phyloP scores from a whole-genome alignment of 2,797 vertebrate species.

The Hyperoplus lanceolatus region DNA sequence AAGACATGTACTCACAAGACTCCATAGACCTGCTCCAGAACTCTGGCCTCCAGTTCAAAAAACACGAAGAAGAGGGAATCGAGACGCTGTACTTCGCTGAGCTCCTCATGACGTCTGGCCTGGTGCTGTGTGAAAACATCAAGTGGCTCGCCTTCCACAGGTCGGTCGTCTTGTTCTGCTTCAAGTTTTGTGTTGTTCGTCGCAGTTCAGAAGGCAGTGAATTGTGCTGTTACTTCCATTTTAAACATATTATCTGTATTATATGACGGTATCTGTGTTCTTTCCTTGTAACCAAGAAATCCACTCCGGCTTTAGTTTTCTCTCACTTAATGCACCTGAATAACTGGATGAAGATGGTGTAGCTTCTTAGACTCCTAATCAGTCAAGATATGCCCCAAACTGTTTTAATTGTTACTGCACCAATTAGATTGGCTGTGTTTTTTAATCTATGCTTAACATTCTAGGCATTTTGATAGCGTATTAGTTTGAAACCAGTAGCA shows the following conservation, averaged over 20 bases:
- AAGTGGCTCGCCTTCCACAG: conserved; percentile 99
- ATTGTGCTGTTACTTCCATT: not conserved
- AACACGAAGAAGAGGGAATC: conserved; percentile 97
- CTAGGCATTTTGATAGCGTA: not conserved
- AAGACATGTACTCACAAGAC: conserved; percentile 99
- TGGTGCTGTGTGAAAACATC: conserved; percentile 97
- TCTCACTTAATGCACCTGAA: not conserved
- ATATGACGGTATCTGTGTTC: not conserved
- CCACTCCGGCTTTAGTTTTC: not conserved
- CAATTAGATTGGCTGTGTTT: not conserved
- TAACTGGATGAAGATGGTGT: not conserved
- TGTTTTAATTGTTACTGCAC: not conserved
- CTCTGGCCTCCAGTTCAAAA: conserved; percentile 98
- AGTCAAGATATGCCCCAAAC: not conserved
- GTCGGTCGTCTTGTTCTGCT: conserved; percentile 68
- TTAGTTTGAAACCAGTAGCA: not conserved
- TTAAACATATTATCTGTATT: not conserved
- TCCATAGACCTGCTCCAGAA: conserved; percentile 98
- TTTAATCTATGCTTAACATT: not conserved
- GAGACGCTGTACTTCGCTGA: conserved; percentile 98
- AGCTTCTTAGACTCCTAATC: not conserved
- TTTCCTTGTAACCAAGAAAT: not conserved
- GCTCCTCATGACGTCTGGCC: conserved; percentile 97
- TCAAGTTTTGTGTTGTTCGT: not conserved
- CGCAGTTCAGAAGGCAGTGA: not conserved